These are phyloP conservation scores for Ladona fulva DNA, from an alignment of 1,140 invertebrate genomes.

Conservation along the genomic window DNA sequence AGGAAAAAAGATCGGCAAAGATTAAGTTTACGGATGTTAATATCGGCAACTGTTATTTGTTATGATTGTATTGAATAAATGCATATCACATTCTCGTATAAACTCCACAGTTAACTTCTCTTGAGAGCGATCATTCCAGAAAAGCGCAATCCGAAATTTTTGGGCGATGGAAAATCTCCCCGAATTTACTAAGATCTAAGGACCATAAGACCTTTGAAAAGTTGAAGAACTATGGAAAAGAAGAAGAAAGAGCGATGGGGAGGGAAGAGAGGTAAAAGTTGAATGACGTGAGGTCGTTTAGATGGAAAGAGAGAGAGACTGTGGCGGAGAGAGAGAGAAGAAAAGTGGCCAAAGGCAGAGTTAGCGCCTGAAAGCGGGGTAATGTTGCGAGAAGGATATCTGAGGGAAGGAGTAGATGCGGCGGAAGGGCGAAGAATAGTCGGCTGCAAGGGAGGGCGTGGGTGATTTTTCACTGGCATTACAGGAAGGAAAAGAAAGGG, in stretches of 20 bases:
- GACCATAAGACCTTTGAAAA: too few species aligned
- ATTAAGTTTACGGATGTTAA: too few species aligned
- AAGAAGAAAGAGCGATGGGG: background rate
- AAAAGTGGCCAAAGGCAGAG: background rate
- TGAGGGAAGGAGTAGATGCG: background rate
- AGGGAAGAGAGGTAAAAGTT: background rate
- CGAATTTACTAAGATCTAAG: too few species aligned
- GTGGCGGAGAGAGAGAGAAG: background rate
- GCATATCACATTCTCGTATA: too few species aligned
- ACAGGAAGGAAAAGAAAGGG: background rate
- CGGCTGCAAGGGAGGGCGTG: background rate
- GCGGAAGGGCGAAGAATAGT: background rate
- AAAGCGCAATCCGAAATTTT: too few species aligned
- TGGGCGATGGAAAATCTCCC: too few species aligned
- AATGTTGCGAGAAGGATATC: background rate
- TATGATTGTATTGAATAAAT: too few species aligned
- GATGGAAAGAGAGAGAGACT: background rate
- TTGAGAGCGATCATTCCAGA: too few species aligned
- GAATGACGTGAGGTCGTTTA: background rate
- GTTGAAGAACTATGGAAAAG: too few species aligned
- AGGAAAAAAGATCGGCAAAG: too few species aligned
- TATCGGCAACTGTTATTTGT: too few species aligned
- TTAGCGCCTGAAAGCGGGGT: conserved; percentile 1
- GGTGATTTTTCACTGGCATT: conserved; percentile 1
- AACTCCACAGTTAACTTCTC: too few species aligned